Evolutionary conservation across 2,113 vertebrate species (phyloP).

Genomic region (Phainopepla nitens): DNA sequence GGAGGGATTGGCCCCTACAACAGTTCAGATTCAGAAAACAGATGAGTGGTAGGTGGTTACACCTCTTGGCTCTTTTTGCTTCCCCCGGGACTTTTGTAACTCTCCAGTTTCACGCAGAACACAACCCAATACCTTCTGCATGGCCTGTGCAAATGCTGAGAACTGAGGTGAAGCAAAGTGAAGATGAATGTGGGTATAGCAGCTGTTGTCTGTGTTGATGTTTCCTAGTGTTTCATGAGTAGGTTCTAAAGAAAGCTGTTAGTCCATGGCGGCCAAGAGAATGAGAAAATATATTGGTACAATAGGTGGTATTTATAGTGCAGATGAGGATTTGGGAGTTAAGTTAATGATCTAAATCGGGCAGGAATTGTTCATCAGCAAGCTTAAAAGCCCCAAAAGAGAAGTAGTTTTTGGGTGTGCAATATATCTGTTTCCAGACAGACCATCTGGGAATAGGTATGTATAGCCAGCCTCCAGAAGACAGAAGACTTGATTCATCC

Average conservation of each 20-base stretch:
- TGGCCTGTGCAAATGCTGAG: not conserved
- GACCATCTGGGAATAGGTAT: not conserved
- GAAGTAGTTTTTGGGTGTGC: not conserved
- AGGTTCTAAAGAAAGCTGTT: not conserved
- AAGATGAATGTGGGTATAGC: not conserved
- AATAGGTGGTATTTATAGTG: not conserved
- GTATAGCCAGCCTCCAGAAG: not conserved
- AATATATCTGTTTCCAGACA: not conserved
- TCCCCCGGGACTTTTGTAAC: not conserved
- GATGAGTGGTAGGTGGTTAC: not conserved
- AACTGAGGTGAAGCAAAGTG: not conserved
- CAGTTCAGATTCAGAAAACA: not conserved
- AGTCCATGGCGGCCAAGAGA: not conserved
- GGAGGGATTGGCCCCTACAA: not conserved
- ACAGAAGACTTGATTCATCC: not conserved
- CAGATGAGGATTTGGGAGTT: not conserved
- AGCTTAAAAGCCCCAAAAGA: not conserved
- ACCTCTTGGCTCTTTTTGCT: not conserved
- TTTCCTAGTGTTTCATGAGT: not conserved
- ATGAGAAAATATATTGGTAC: not conserved
- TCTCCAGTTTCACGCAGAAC: not conserved
- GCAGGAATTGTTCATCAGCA: not conserved
- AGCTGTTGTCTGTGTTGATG: not conserved
- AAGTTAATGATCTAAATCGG: not conserved
- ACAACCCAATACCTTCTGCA: accelerated